A percentile compares a stretch with the other conserved stretches of the same genome.
phyloP scores from a whole-genome alignment of 1,140 invertebrate species.

The Trichonephila clavipes region DNA sequence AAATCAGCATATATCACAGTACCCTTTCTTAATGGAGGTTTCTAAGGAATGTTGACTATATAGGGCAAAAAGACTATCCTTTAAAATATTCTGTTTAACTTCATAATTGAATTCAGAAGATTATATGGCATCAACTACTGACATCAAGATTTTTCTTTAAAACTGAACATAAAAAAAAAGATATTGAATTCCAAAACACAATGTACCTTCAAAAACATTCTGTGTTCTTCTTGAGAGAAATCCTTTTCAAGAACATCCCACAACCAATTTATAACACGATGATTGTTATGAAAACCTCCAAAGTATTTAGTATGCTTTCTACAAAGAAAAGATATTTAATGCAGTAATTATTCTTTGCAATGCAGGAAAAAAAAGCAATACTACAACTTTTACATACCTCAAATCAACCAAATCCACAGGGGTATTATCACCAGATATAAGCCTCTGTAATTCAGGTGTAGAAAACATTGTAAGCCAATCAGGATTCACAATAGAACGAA shows the following conservation, averaged over 20 bases:
- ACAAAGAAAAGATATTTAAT: neutral
- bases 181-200: neutral
- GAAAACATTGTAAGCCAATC: conserved; percentile 98
- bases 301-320: conserved; percentile 97
- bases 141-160: too few relatives aligned
- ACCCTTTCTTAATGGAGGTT: too few relatives aligned
- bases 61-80: too few relatives aligned
- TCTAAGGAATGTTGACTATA: too few relatives aligned
- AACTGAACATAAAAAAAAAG: too few relatives aligned
- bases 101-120: too few relatives aligned
- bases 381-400: conserved; percentile 80
- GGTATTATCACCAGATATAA: conserved; percentile 95
- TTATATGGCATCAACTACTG: too few relatives aligned
- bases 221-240: conserved; percentile 94
- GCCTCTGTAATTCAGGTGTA: conserved; percentile 94
- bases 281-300: conserved; percentile 99
- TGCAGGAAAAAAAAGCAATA: too few relatives aligned
- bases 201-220: conserved; percentile 93
- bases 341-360: too few relatives aligned
- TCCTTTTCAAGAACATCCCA: conserved; percentile 99
- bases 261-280: conserved; percentile 98
- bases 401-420: conserved; percentile 95
- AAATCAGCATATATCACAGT: too few relatives aligned
- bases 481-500: conserved; percentile 95
- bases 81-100: too few relatives aligned